These are phyloP conservation scores for Falco biarmicus DNA, from an alignment of 2,797 vertebrate species.

Conservation along the genomic window DNA sequence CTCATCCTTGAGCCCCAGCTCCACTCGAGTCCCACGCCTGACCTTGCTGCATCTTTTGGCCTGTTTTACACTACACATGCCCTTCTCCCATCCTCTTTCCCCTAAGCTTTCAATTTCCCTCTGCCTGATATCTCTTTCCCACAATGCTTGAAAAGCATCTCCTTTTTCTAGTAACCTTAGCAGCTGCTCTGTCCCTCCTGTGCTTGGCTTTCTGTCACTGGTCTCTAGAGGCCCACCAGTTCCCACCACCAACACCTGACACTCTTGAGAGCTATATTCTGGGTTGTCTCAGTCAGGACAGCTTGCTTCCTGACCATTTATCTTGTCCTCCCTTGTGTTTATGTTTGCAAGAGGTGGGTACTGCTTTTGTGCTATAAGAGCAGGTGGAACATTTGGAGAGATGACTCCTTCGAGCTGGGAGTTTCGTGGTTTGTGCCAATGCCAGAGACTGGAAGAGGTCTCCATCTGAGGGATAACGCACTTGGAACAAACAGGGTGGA, in stretches of 20 bases:
- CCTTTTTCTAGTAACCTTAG: background rate
- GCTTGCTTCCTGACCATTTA: background rate
- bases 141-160: background rate
- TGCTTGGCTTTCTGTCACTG: background rate
- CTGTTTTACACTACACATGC: background rate
- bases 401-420: conserved; percentile 56
- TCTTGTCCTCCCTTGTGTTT: background rate
- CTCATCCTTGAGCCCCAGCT: background rate
- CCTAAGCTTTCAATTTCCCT: background rate
- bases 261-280: background rate
- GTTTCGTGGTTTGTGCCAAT: conserved; percentile 13
- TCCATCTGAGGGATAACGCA: conserved; percentile 1
- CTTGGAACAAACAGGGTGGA: conserved; percentile 14
- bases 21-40: background rate
- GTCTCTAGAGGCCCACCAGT: background rate
- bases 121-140: background rate
- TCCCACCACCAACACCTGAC: background rate
- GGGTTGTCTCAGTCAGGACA: background rate
- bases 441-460: conserved; percentile 27
- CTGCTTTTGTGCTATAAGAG: background rate
- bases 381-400: conserved; percentile 23
- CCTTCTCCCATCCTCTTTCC: background rate
- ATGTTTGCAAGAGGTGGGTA: conserved; percentile 5
- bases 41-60: background rate
- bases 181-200: background rate